These are phyloP conservation scores for Alitta virens DNA, from an alignment of 2,888 invertebrate genomes.

Conservation along the genomic window DNA sequence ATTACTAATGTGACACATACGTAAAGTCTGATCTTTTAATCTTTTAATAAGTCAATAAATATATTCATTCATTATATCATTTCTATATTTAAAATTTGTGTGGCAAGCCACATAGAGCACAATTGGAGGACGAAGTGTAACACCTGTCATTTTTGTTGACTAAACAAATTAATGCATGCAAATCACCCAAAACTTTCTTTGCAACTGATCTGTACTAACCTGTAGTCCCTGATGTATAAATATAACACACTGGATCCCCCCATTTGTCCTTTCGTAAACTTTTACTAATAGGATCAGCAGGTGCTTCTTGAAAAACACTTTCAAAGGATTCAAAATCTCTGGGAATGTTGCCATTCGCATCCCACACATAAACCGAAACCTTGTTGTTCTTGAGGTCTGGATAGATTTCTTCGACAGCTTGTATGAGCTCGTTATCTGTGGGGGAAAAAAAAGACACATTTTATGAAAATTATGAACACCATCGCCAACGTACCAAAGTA, in stretches of 20 bases:
- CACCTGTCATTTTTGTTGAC: too few relatives aligned
- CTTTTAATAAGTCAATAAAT: too few relatives aligned
- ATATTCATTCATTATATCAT: too few relatives aligned
- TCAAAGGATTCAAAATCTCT: conserved; percentile 33
- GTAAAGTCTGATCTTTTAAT: too few relatives aligned
- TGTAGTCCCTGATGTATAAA: conserved; percentile 77
- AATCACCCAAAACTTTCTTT: too few relatives aligned
- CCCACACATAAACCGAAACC: conserved; percentile 29
- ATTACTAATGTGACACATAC: too few relatives aligned
- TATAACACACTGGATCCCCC: conserved; percentile 70
- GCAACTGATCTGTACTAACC: conserved; percentile 32
- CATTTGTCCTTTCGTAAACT: background rate
- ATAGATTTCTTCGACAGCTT: conserved; percentile 35
- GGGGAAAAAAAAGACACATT: background rate
- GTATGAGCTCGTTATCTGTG: conserved; percentile 35
- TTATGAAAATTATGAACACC: too few relatives aligned
- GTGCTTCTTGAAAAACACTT: conserved; percentile 27
- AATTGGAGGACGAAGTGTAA: too few relatives aligned
- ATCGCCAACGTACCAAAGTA: too few relatives aligned
- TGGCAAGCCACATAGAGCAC: too few relatives aligned
- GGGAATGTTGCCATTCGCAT: conserved; percentile 16
- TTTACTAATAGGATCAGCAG: conserved; percentile 26
- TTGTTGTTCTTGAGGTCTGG: conserved; percentile 26
- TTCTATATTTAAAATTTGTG: too few relatives aligned
- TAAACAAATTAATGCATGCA: too few relatives aligned